Evolutionary conservation across 2,797 vertebrate genomes (phyloP).

Genomic region (Apodemus agrarius): DNA sequence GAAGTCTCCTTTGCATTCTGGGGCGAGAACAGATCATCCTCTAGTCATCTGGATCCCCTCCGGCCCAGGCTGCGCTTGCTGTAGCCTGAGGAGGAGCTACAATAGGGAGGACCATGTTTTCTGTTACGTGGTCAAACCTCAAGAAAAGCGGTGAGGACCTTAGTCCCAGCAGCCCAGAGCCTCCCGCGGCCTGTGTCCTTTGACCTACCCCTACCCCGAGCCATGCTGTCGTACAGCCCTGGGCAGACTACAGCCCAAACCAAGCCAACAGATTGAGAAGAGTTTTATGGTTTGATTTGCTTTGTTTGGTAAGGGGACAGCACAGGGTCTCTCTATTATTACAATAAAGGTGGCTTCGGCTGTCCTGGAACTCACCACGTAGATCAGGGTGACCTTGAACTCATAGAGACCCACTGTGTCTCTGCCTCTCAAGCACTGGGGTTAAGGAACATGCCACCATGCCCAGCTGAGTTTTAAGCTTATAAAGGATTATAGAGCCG

Average conservation of each 20-base stretch:
- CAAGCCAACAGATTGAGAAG: neutral
- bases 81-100: neutral
- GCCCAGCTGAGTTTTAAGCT: neutral
- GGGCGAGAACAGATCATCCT: neutral
- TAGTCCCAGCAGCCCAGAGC: neutral
- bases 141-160: neutral
- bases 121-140: neutral
- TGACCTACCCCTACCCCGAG: neutral
- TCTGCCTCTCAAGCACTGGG: neutral
- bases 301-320: neutral
- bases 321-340: neutral
- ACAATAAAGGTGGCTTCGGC: neutral
- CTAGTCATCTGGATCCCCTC: neutral
- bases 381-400: neutral
- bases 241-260: neutral
- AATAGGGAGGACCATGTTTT: neutral
- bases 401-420: neutral
- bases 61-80: neutral
- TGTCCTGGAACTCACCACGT: neutral
- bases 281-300: neutral
- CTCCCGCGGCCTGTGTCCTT: neutral
- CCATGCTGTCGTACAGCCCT: neutral
- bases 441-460: neutral
- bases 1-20: neutral
- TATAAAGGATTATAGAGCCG: neutral